Percentiles rank a stretch among this genome's conserved stretches.
These are phyloP conservation scores for Carlito syrichta DNA, from an alignment of 2,113 vertebrate genomes.

Conservation along the genomic window DNA sequence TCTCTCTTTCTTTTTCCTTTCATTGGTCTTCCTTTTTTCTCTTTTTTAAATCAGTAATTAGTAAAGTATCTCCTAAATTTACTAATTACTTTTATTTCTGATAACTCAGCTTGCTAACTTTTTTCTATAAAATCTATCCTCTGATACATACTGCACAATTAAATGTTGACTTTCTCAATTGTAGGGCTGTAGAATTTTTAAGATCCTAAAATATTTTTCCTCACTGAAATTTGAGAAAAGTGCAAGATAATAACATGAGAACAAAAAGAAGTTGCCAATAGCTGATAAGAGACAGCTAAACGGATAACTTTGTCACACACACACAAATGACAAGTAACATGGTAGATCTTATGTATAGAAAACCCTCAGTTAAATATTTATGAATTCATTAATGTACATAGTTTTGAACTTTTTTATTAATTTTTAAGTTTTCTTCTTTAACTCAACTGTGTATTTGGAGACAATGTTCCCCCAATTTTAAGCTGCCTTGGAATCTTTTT, in stretches of 20 bases:
- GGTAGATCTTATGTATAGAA: neutral
- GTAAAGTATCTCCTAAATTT: neutral
- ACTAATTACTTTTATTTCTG: neutral
- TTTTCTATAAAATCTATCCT: neutral
- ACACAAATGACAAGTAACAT: neutral
- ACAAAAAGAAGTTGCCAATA: neutral
- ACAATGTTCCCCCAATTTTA: neutral
- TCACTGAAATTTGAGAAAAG: neutral
- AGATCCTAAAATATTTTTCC: neutral
- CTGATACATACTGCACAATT: neutral
- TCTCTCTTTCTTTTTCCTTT: neutral
- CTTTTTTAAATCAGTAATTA: neutral
- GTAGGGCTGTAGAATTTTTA: neutral
- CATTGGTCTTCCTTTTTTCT: neutral
- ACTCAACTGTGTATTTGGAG: neutral
- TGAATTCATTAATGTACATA: neutral
- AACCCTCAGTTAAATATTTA: neutral
- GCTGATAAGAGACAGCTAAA: neutral
- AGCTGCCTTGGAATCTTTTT: neutral
- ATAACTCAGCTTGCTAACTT: neutral
- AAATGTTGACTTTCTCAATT: neutral
- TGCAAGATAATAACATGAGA: neutral
- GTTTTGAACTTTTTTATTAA: neutral
- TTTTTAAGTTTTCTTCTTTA: neutral
- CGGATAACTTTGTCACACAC: neutral